phyloP scores from a whole-genome alignment of 1,140 invertebrate species.

The Eurosta solidaginis region DNA sequence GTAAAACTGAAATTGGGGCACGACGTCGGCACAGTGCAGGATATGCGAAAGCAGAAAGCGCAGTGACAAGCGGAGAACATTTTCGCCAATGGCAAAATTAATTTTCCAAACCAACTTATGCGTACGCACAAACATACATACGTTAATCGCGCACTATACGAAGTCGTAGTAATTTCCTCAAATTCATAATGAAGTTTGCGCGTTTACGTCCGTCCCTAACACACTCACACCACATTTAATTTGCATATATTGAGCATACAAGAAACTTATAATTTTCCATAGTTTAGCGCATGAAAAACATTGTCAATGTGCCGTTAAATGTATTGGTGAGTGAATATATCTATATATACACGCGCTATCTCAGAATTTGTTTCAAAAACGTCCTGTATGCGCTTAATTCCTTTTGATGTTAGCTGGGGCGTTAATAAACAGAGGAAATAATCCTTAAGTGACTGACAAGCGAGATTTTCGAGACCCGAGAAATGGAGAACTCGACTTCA shows the following conservation, averaged over 20 bases:
- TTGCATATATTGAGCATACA: no score
- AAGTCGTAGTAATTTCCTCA: background rate
- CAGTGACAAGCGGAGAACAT: no score
- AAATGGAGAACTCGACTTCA: no score
- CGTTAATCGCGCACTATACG: background rate
- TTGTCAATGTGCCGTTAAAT: background rate
- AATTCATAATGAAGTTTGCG: background rate
- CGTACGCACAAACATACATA: background rate
- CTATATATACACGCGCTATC: no score
- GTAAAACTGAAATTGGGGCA: background rate
- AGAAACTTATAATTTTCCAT: background rate
- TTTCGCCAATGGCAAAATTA: constrained; percentile 18
- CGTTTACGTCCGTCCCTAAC: background rate
- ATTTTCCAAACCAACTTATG: constrained; percentile 14
- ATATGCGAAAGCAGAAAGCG: background rate
- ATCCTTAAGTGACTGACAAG: no score
- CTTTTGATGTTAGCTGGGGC: no score
- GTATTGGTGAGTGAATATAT: background rate
- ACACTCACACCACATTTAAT: no score
- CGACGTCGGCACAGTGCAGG: background rate
- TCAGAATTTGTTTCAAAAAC: no score
- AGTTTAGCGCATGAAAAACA: background rate
- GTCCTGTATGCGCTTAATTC: no score
- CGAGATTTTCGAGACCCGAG: no score
- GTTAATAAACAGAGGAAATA: no score